A percentile compares a stretch with the other conserved stretches of the same genome.
Conservation (phyloP, 2,113 vertebrate species). For the Phyllopteryx taeniolatus region DNA sequence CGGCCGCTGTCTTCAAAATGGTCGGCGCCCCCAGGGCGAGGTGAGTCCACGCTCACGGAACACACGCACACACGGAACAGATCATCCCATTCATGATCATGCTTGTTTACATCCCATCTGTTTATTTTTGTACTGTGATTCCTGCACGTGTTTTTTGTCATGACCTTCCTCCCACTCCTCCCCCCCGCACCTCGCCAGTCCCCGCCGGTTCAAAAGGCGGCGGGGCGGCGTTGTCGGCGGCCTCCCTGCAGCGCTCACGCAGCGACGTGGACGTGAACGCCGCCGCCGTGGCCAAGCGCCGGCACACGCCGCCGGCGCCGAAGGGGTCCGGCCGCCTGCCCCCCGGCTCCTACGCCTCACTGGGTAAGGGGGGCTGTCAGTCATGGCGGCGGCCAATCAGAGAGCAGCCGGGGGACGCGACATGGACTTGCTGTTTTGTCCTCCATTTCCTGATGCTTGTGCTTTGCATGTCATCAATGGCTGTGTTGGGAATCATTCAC, state of each 20-base stretch:
- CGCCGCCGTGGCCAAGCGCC: slow-evolving; percentile 86
- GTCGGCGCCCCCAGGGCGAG: slow-evolving; percentile 88
- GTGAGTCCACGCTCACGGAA: slow-evolving; percentile 63
- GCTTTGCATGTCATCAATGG: slow-evolving; percentile 35
- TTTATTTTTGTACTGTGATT: slow-evolving; percentile 26
- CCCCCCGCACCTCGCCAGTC: slow-evolving; percentile 66
- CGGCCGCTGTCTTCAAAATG: slow-evolving; percentile 90
- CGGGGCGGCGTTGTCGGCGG: slow-evolving; percentile 74
- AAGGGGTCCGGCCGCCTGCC: slow-evolving; percentile 75
- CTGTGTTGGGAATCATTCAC: slow-evolving; percentile 19
- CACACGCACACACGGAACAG: slow-evolving; percentile 8
- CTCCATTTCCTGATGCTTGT: slow-evolving; percentile 31
- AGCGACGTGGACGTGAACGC: slow-evolving; percentile 96
- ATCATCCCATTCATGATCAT: slow-evolving; percentile 41
- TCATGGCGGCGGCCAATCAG: slow-evolving; percentile 24
- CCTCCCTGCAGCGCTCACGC: slow-evolving; percentile 88
- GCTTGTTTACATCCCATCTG: slow-evolving; percentile 43
- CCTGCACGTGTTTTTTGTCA: slow-evolving; percentile 49
- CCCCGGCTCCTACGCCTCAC: slow-evolving; percentile 85
- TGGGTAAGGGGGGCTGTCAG: slow-evolving; percentile 77
- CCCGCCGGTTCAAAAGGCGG: slow-evolving; percentile 76
- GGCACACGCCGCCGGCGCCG: slow-evolving; percentile 76
- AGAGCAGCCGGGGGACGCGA: slow-evolving; percentile 3
- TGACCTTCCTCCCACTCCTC: slow-evolving; percentile 31
- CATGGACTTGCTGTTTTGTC: slow-evolving; percentile 15